Evolutionary conservation across 2,888 invertebrate genomes (phyloP).

Genomic region (Leucoma salicis): DNA sequence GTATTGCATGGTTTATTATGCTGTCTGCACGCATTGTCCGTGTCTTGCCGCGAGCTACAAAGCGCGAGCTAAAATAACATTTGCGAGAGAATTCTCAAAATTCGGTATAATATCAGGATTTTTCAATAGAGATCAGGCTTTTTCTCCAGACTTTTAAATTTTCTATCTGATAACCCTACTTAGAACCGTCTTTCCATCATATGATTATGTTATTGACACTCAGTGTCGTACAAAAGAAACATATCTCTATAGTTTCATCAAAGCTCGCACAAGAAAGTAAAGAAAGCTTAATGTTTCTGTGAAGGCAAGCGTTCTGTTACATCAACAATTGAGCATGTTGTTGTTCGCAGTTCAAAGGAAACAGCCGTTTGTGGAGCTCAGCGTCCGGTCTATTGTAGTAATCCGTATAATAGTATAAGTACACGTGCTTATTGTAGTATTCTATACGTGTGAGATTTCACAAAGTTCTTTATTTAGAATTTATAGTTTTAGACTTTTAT

Average conservation of each 20-base stretch:
- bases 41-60: slow-evolving; percentile 8
- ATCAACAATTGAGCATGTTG: slow-evolving; percentile 49
- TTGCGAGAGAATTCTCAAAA: no score
- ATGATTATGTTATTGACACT: slow-evolving; percentile 19
- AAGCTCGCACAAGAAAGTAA: slow-evolving; percentile 21
- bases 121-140: no score
- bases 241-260: slow-evolving; percentile 19
- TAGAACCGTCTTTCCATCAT: background rate
- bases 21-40: no score
- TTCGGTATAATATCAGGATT: no score
- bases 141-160: no score
- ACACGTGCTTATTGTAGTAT: no score
- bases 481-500: no score
- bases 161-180: no score
- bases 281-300: slow-evolving; percentile 47
- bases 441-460: no score
- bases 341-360: slow-evolving; percentile 72
- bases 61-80: no score
- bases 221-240: slow-evolving; percentile 12
- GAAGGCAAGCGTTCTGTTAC: slow-evolving; percentile 43
- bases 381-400: slow-evolving; percentile 64
- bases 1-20: no score
- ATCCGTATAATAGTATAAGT: slow-evolving; percentile 55
- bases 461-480: no score
- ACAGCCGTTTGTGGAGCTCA: slow-evolving; percentile 62